Evolutionary conservation across 2,888 invertebrate genomes (phyloP).

Genomic region (Erpobdella octoculata): DNA sequence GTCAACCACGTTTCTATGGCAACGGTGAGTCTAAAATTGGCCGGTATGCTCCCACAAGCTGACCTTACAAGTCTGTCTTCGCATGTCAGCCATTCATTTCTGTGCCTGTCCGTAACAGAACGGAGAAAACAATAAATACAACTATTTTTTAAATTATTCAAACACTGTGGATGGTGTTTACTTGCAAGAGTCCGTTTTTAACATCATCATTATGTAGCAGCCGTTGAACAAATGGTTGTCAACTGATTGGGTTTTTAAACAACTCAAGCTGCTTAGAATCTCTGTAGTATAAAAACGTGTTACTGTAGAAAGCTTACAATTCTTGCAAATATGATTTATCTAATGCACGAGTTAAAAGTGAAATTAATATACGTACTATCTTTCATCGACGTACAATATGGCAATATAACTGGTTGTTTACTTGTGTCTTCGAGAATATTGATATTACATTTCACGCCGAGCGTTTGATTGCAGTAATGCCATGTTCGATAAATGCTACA

Average conservation of each 20-base stretch:
- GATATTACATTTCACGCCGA: slow-evolving; percentile 11
- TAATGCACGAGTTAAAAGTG: not conserved
- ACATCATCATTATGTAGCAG: slow-evolving; percentile 32
- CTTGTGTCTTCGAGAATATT: not conserved
- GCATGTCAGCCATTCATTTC: slow-evolving; percentile 33
- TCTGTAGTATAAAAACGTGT: not conserved
- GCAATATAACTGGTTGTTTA: not conserved
- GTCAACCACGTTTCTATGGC: slow-evolving; percentile 29
- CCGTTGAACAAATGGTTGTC: slow-evolving; percentile 36
- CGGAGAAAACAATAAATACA: not conserved
- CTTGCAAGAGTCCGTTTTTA: slow-evolving; percentile 29
- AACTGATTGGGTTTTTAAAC: slow-evolving; percentile 33
- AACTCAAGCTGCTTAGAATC: slow-evolving; percentile 6
- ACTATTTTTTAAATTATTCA: not conserved
- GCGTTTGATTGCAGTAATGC: slow-evolving; percentile 22
- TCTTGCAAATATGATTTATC: not conserved
- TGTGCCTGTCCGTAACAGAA: slow-evolving; percentile 8
- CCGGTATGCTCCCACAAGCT: slow-evolving; percentile 35
- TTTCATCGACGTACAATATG: not conserved
- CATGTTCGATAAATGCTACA: slow-evolving; percentile 11
- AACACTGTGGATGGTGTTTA: not conserved
- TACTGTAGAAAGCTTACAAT: not conserved
- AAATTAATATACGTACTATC: slow-evolving; percentile 13
- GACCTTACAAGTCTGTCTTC: slow-evolving; percentile 36
- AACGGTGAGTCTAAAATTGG: slow-evolving; percentile 35